phyloP scores from a whole-genome alignment of 2,888 invertebrate species.

The Tetragnatha montana region DNA sequence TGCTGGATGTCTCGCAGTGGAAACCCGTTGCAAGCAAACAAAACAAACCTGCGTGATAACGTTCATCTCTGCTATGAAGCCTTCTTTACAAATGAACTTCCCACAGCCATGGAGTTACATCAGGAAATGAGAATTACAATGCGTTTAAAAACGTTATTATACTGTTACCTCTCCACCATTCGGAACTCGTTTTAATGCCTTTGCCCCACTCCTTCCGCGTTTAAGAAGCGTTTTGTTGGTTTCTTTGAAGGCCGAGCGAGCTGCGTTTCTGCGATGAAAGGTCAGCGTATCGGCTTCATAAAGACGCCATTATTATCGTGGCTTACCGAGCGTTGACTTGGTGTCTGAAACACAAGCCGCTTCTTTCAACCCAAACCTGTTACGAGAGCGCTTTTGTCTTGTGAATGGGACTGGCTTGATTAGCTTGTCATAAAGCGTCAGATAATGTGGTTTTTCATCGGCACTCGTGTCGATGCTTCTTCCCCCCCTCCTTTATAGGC shows the following conservation, averaged over 20 bases:
- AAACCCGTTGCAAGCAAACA: not conserved
- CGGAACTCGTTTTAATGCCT: constrained; percentile 37
- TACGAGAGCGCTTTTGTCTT: constrained; percentile 15
- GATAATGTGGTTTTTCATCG: constrained; percentile 16
- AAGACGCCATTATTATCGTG: constrained; percentile 29
- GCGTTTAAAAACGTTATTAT: not conserved
- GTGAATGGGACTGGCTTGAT: constrained; percentile 2
- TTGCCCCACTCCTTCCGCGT: constrained; percentile 33
- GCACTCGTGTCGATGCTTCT: not conserved
- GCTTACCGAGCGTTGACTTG: constrained; percentile 50
- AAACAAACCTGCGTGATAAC: not conserved
- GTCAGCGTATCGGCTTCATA: constrained; percentile 17
- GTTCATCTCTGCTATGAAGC: not conserved
- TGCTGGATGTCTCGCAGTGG: no score
- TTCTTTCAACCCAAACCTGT: constrained; percentile 30
- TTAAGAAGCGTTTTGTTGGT: constrained; percentile 19
- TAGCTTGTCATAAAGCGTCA: constrained; percentile 21
- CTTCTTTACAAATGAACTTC: not conserved
- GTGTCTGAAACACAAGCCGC: not conserved
- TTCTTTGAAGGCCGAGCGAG: constrained; percentile 35
- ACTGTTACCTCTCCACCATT: not conserved
- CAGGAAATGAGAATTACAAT: constrained; percentile 19
- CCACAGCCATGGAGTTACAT: not conserved
- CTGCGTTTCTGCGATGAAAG: constrained; percentile 2
- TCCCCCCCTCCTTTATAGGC: not conserved